These are phyloP conservation scores for Drosophila merina DNA, from an alignment of 2,888 invertebrate genomes.

Conservation along the genomic window DNA sequence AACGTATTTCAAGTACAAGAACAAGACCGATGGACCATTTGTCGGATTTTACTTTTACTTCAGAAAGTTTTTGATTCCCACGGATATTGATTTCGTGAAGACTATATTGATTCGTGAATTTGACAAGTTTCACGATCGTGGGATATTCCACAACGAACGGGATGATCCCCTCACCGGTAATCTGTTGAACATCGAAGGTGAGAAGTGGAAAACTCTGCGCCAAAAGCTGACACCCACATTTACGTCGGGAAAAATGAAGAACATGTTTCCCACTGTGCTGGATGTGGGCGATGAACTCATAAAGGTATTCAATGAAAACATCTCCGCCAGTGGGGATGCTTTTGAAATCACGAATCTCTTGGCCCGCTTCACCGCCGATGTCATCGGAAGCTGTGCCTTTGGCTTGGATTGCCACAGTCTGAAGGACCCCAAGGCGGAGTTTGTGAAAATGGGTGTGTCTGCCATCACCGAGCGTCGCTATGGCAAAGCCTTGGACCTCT, in stretches of 20 bases:
- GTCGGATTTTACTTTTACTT: slow-evolving; percentile 75
- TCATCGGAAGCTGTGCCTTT: slow-evolving; percentile 85
- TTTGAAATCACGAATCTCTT: slow-evolving; percentile 84
- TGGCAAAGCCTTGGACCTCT: slow-evolving; percentile 29
- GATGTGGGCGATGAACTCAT: slow-evolving; percentile 60
- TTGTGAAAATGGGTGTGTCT: slow-evolving; percentile 75
- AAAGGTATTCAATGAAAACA: slow-evolving; percentile 43
- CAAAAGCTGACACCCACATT: slow-evolving; percentile 81
- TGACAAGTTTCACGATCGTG: slow-evolving; percentile 79
- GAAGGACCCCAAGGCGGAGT: slow-evolving; percentile 81
- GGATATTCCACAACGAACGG: slow-evolving; percentile 73
- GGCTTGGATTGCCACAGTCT: slow-evolving; percentile 84
- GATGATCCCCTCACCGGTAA: slow-evolving; percentile 83
- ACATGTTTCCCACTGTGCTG: slow-evolving; percentile 76
- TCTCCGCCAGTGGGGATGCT: slow-evolving; percentile 8
- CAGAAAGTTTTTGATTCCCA: slow-evolving; percentile 57
- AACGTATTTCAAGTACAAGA: slow-evolving; percentile 69
- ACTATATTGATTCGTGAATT: slow-evolving; percentile 80
- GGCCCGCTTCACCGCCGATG: slow-evolving; percentile 85
- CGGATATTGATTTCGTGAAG: slow-evolving; percentile 77
- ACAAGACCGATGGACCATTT: slow-evolving; percentile 67
- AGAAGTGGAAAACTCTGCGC: slow-evolving; percentile 82
- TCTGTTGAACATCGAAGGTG: slow-evolving; percentile 82
- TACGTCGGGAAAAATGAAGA: slow-evolving; percentile 81
- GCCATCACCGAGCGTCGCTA: slow-evolving; percentile 57